These are phyloP conservation scores for Tinamus guttatus DNA, from an alignment of 2,113 vertebrate genomes.

Conservation along the genomic window DNA sequence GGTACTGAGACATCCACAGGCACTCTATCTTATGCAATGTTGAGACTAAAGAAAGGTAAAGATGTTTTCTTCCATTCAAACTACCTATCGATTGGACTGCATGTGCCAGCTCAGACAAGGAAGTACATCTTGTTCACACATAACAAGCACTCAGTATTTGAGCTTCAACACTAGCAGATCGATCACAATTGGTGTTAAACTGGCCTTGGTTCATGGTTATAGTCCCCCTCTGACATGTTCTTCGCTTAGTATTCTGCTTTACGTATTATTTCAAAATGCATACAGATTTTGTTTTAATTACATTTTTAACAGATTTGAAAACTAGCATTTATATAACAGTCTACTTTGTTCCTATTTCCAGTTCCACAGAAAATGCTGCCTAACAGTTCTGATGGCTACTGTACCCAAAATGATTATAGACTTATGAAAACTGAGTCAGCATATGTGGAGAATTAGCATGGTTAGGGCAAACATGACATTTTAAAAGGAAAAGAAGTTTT, in stretches of 20 bases:
- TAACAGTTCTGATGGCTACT: neutral
- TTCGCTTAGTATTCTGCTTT: neutral
- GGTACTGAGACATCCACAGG: neutral
- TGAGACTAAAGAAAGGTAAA: neutral
- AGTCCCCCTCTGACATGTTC: neutral
- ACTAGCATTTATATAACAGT: neutral
- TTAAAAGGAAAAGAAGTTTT: neutral
- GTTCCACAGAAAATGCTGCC: neutral
- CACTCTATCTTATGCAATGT: rapidly evolving
- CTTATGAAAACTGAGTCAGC: constrained; percentile 2
- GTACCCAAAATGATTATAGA: neutral
- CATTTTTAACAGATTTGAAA: neutral
- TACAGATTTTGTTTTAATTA: neutral
- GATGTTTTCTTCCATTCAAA: neutral
- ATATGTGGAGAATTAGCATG: constrained; percentile 29
- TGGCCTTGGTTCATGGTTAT: too few relatives aligned
- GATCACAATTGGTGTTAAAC: neutral
- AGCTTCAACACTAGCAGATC: neutral
- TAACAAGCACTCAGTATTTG: neutral
- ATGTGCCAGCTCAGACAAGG: neutral
- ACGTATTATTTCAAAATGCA: neutral
- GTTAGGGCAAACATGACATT: neutral
- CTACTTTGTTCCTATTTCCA: neutral
- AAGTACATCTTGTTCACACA: neutral
- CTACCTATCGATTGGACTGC: neutral